phyloP scores from a whole-genome alignment of 2,888 invertebrate species.

The Drosophila anomalata region DNA sequence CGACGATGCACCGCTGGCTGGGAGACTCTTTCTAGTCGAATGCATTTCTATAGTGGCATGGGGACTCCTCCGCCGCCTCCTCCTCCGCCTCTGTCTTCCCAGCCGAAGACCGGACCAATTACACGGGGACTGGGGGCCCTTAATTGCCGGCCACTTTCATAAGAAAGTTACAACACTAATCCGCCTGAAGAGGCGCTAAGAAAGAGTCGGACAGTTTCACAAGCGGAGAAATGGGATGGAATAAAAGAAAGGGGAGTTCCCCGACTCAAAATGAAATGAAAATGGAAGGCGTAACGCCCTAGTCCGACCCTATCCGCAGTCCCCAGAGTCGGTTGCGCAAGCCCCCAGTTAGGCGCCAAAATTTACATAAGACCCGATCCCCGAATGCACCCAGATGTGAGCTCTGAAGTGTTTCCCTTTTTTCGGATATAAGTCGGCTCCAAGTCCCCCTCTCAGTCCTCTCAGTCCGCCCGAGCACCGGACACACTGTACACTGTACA shows the following conservation, averaged over 20 bases:
- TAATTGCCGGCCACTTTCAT: slow-evolving; percentile 69
- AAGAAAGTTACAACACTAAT: slow-evolving; percentile 71
- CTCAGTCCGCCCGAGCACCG: slow-evolving; percentile 28
- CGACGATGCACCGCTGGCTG: slow-evolving; percentile 12
- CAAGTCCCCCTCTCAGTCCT: not conserved
- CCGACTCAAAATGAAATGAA: slow-evolving; percentile 6
- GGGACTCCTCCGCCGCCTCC: not conserved
- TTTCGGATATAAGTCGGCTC: not conserved
- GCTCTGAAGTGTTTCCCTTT: not conserved
- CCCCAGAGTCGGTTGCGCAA: slow-evolving; percentile 29
- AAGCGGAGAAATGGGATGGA: slow-evolving; percentile 7
- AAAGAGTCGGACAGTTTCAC: slow-evolving; percentile 22
- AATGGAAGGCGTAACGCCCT: slow-evolving; percentile 34
- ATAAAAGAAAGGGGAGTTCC: not conserved
- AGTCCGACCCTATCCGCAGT: slow-evolving; percentile 13
- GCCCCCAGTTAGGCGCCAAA: slow-evolving; percentile 19
- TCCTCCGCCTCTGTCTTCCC: not conserved
- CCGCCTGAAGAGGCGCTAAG: slow-evolving; percentile 35
- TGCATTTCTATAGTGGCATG: slow-evolving; percentile 33
- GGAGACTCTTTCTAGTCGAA: slow-evolving; percentile 30
- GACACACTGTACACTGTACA: slow-evolving; percentile 64
- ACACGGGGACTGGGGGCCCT: slow-evolving; percentile 44
- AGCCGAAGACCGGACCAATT: slow-evolving; percentile 4
- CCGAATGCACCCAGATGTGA: not conserved
- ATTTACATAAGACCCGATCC: slow-evolving; percentile 29